phyloP scores from a whole-genome alignment of 2,797 vertebrate genomes.

The Characodon lateralis region DNA sequence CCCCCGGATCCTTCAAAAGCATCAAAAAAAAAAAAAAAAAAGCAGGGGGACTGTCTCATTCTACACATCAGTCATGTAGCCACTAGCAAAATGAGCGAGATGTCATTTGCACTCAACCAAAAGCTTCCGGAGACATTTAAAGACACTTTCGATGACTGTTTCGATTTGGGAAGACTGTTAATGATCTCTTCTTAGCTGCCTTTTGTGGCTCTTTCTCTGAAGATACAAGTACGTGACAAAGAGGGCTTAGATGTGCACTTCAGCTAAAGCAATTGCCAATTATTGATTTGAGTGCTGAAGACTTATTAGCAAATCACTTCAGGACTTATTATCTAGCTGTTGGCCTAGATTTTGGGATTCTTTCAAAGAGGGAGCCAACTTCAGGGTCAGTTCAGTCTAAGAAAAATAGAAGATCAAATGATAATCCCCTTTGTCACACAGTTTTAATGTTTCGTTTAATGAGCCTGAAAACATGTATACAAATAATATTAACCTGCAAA shows the following conservation, averaged over 20 bases:
- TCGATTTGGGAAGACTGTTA: conserved; percentile 81
- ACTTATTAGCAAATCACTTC: conserved; percentile 67
- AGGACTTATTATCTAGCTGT: conserved; percentile 53
- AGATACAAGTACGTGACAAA: conserved; percentile 64
- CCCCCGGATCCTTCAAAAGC: conserved; percentile 68
- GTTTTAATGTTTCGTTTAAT: conserved; percentile 33
- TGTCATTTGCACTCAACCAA: conserved; percentile 81
- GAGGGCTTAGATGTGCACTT: conserved; percentile 67
- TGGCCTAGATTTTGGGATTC: conserved; percentile 48
- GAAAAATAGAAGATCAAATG: conserved; percentile 52
- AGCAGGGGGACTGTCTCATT: conserved; percentile 58
- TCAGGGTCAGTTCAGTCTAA: conserved; percentile 56
- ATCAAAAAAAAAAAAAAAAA: conserved; percentile 75
- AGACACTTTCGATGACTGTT: conserved; percentile 76
- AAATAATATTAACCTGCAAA: conserved; percentile 54
- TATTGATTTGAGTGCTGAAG: conserved; percentile 66
- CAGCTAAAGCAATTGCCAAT: conserved; percentile 60
- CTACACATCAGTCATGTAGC: conserved; percentile 82
- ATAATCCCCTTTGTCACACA: conserved; percentile 21
- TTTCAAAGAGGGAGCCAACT: conserved; percentile 43
- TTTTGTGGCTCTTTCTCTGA: conserved; percentile 38
- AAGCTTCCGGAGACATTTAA: conserved; percentile 75
- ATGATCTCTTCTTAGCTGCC: conserved; percentile 68
- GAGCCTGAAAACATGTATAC: conserved; percentile 38
- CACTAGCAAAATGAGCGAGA: conserved; percentile 80